phyloP scores from a whole-genome alignment of 2,113 vertebrate genomes.

The Otocyon megalotis region DNA sequence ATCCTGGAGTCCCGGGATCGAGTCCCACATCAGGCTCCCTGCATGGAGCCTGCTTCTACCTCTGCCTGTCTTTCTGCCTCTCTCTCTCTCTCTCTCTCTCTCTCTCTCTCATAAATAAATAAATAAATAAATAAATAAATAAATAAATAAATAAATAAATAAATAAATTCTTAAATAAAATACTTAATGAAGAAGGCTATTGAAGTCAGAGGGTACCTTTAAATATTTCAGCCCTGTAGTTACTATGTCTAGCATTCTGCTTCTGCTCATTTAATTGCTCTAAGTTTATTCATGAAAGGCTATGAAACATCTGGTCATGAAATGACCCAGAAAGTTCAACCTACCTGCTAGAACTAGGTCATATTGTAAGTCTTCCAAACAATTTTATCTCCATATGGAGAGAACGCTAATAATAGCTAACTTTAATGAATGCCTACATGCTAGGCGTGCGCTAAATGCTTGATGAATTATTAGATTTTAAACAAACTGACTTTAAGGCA shows the following conservation, averaged over 20 bases:
- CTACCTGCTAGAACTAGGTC: neutral
- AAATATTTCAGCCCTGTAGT: conserved; percentile 11
- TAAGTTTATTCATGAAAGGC: neutral
- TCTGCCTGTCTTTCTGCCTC: too few relatives aligned
- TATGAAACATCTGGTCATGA: neutral
- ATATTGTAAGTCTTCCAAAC: conserved; percentile 19
- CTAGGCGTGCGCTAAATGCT: neutral
- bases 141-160: too few relatives aligned
- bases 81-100: too few relatives aligned
- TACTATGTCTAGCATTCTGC: neutral
- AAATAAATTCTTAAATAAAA: neutral
- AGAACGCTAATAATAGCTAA: neutral
- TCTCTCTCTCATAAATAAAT: too few relatives aligned
- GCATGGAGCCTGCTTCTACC: too few relatives aligned
- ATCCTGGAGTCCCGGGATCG: too few relatives aligned
- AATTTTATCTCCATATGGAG: neutral
- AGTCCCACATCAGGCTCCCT: too few relatives aligned
- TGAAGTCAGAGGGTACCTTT: neutral
- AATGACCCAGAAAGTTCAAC: neutral
- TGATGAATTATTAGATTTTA: neutral
- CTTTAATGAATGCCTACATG: neutral
- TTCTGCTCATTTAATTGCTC: neutral
- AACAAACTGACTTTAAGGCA: neutral
- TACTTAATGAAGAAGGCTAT: neutral
- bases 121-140: neutral